Evolutionary conservation across 2,888 invertebrate genomes (phyloP).

Genomic region (Biston stratarius): DNA sequence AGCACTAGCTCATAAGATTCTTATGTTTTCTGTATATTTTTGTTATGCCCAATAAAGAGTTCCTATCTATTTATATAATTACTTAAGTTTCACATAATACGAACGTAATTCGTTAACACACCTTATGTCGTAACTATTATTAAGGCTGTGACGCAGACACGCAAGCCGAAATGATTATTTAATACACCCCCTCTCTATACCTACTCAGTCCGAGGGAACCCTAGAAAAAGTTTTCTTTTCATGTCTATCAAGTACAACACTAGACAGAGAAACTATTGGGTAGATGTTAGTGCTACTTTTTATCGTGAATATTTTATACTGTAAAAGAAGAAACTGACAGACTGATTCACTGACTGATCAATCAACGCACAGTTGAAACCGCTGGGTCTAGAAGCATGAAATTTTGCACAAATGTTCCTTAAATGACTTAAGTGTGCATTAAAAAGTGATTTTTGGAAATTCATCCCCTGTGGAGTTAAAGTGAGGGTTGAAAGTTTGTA

Average conservation of each 20-base stretch:
- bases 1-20: too few species aligned
- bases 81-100: neutral
- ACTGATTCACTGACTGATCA: too few species aligned
- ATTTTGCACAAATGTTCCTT: too few species aligned
- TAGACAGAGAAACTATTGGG: constrained; percentile 59
- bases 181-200: constrained; percentile 69
- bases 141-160: constrained; percentile 22
- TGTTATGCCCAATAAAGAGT: too few species aligned
- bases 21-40: too few species aligned
- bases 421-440: too few species aligned
- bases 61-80: neutral
- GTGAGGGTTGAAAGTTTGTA: too few species aligned
- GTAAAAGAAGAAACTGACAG: too few species aligned
- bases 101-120: neutral
- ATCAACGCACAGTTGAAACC: too few species aligned
- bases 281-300: constrained; percentile 14
- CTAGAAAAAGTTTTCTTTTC: constrained; percentile 78
- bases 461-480: too few species aligned
- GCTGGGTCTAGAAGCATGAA: too few species aligned
- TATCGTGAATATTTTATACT: neutral
- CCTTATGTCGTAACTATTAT: neutral
- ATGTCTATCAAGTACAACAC: constrained; percentile 75
- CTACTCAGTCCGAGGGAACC: constrained; percentile 67
- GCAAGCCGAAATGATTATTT: constrained; percentile 40
- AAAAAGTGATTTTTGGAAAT: too few species aligned